phyloP scores from a whole-genome alignment of 2,888 invertebrate genomes.

The Limnephilus lunatus region DNA sequence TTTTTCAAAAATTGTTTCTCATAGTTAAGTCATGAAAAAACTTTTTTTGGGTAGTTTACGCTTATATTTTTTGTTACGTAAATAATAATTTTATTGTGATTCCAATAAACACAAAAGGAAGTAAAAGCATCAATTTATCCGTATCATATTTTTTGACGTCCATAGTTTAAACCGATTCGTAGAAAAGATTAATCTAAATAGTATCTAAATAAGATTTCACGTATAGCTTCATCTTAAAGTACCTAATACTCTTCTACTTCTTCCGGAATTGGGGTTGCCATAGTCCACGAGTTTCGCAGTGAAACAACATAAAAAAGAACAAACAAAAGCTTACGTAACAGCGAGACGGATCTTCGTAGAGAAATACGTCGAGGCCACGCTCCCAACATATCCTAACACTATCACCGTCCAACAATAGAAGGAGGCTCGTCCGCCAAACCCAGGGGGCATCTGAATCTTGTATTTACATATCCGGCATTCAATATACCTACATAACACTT shows the following conservation, averaged over 20 bases:
- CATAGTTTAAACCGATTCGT: too few species aligned
- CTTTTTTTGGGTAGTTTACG: too few species aligned
- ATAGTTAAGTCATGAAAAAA: too few species aligned
- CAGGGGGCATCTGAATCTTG: constrained; percentile 14
- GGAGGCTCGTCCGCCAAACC: constrained; percentile 14
- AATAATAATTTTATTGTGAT: too few species aligned
- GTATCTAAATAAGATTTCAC: too few species aligned
- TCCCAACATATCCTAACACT: constrained; percentile 56
- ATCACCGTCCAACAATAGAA: constrained; percentile 53
- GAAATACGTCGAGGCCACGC: constrained; percentile 38
- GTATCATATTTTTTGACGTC: too few species aligned
- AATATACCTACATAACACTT: background rate
- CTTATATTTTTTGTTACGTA: too few species aligned
- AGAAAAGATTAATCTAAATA: too few species aligned
- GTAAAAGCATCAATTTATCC: too few species aligned
- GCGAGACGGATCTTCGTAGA: constrained; percentile 19
- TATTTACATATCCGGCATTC: constrained; percentile 9
- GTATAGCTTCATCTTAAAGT: too few species aligned
- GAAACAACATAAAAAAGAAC: background rate
- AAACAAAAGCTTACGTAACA: constrained; percentile 21
- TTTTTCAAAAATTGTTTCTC: too few species aligned
- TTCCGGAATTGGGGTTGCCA: background rate
- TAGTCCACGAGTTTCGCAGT: background rate
- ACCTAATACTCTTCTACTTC: background rate
- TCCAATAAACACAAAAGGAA: too few species aligned